Evolutionary conservation across 2,888 invertebrate genomes (phyloP), one percentile per base, ranked within the genome.

Genomic region (Agonum fuliginosum): DNA sequence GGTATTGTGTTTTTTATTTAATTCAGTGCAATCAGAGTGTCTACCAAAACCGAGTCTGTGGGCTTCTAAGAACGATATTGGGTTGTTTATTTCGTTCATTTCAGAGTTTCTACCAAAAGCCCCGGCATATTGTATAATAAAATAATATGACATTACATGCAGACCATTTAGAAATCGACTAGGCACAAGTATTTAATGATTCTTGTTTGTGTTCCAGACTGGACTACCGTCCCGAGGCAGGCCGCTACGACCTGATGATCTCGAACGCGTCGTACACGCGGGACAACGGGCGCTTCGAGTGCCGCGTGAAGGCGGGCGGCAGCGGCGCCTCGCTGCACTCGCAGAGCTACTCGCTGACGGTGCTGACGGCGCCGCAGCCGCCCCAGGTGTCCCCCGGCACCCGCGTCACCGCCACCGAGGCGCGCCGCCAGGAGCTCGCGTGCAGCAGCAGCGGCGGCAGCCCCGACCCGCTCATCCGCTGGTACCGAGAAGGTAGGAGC

Each of bases 201-300:
- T 54, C 12, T 54, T 54, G 24, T 24, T 46, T 17, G 27, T 27
- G 4, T 88, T 89, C 81, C 86, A 95, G 94, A 86, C 89, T 95
- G 83, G 93, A 93, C 84, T 94, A 93, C 86, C 91, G 92, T 80
- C 95, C 95, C 46, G 90, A 90, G 78, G 91, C 93, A 79, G 97
- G 97, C 78, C 91, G 92, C 41, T 98, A 97, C 89, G 97, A 97
- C 88, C 90, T 98, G 83, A 90, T 94, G 86, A 96, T 98, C 83
- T 91, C 93, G 80, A 95, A 95, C 86, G 95, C 97, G 62, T 94
- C 95, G 69, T 97, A 97, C 88, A 95, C 93, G 85, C 90, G 95
- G 17, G 97, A 96, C 89, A 97, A 97, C 87, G 97, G 96, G 72
- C 92, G 93, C 83, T 97, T 96, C 89, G 96, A 95, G 88, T 98